A percentile compares a stretch with the other conserved stretches of the same genome.
These are phyloP conservation scores for Apodemia duryi DNA, from an alignment of 2,888 invertebrate species.

Conservation along the genomic window DNA sequence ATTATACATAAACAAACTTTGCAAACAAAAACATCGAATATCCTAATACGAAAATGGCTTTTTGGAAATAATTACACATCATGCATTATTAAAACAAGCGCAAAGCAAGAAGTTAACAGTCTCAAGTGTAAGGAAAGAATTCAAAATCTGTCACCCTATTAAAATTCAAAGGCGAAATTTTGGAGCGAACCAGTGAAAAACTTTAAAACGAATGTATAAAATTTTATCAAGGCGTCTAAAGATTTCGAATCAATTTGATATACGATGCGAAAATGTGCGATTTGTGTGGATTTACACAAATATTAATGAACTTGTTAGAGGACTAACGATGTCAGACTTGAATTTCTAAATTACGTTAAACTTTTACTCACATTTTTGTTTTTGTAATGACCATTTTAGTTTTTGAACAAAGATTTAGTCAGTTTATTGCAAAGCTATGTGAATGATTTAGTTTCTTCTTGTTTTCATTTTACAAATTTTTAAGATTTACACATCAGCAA, in stretches of 20 bases:
- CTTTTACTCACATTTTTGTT: constrained; percentile 15
- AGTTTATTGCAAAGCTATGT: neutral
- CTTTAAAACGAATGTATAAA: constrained; percentile 56
- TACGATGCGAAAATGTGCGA: constrained; percentile 14
- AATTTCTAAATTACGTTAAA: constrained; percentile 10
- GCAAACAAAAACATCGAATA: constrained; percentile 43
- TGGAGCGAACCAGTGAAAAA: constrained; percentile 63
- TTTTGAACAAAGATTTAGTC: constrained; percentile 3
- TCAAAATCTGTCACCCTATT: constrained; percentile 76
- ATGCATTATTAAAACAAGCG: constrained; percentile 73
- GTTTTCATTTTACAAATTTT: constrained; percentile 6
- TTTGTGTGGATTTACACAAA: constrained; percentile 16
- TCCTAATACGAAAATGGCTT: constrained; percentile 51
- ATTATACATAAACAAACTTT: constrained; percentile 35
- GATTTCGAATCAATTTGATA: constrained; percentile 52
- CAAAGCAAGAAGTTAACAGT: constrained; percentile 47
- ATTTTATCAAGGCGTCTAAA: constrained; percentile 67
- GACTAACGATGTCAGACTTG: neutral
- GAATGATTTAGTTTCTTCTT: neutral
- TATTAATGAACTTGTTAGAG: constrained; percentile 18
- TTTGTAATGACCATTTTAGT: constrained; percentile 15
- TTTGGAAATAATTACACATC: constrained; percentile 68
- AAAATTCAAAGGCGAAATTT: constrained; percentile 47
- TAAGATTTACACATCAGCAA: neutral
- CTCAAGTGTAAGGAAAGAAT: constrained; percentile 76